Percentiles rank a stretch among this genome's conserved stretches.
Conservation (phyloP, 2,888 invertebrate species). For the Stenotaenia linearis region DNA sequence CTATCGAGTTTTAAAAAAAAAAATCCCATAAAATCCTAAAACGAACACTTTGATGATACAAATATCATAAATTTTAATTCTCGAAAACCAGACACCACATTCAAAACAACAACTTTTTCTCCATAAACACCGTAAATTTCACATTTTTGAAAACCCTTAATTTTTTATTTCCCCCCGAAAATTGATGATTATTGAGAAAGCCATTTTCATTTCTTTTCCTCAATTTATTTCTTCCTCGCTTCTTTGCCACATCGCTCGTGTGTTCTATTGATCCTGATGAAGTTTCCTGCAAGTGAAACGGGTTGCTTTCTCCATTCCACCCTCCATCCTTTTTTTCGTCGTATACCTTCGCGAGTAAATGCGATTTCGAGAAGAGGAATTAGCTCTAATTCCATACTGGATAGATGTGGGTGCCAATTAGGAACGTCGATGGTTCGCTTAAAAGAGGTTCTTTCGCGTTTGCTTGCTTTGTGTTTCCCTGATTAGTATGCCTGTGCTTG, state of each 20-base stretch:
- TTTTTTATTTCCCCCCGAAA: too few relatives aligned
- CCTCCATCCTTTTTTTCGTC: background rate
- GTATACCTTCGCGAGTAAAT: background rate
- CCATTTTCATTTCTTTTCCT: slow-evolving; percentile 12
- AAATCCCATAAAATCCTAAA: too few relatives aligned
- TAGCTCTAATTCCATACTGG: slow-evolving; percentile 20
- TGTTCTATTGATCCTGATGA: slow-evolving; percentile 15
- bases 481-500: slow-evolving; percentile 17
- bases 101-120: too few relatives aligned
- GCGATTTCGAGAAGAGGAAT: slow-evolving; percentile 26
- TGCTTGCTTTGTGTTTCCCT: slow-evolving; percentile 23
- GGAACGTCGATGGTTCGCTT: slow-evolving; percentile 19
- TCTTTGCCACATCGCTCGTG: background rate
- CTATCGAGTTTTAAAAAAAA: too few relatives aligned
- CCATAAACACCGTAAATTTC: too few relatives aligned
- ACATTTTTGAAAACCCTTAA: too few relatives aligned
- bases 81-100: background rate
- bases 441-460: slow-evolving; percentile 13
- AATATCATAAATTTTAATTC: background rate
- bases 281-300: slow-evolving; percentile 21
- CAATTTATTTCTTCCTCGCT: background rate
- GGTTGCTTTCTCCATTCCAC: background rate
- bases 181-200: background rate
- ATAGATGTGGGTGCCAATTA: slow-evolving; percentile 26
- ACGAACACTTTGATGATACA: too few relatives aligned